A percentile compares a stretch with the other conserved stretches of the same genome.
These are phyloP conservation scores for Streblospio benedicti DNA, from an alignment of 1,140 invertebrate genomes.

Conservation along the genomic window DNA sequence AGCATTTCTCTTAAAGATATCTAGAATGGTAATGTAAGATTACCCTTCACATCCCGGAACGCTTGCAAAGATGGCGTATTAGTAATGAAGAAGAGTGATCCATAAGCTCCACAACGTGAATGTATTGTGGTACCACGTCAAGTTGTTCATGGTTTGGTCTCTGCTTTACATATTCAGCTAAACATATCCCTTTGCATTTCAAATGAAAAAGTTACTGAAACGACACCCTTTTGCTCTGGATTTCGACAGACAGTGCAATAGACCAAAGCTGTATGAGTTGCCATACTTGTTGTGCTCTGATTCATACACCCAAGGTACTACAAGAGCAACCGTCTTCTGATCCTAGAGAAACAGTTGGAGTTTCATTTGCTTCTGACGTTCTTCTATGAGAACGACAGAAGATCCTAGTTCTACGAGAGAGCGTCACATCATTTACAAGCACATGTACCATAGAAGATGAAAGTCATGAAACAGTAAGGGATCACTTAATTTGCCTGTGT, in stretches of 20 bases:
- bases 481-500: background rate
- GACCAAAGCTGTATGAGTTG: too few species aligned
- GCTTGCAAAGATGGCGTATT: slow-evolving; percentile 24
- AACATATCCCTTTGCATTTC: too few species aligned
- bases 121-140: slow-evolving; percentile 17
- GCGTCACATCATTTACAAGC: background rate
- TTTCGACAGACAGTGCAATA: too few species aligned
- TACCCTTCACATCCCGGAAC: slow-evolving; percentile 16
- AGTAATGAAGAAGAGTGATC: slow-evolving; percentile 13
- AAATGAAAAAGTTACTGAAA: too few species aligned
- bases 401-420: background rate
- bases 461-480: background rate
- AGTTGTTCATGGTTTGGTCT: slow-evolving; percentile 20
- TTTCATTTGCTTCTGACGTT: slow-evolving; percentile 18
- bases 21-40: too few species aligned
- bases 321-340: slow-evolving; percentile 10
- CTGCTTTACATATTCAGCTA: slow-evolving; percentile 20
- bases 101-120: background rate
- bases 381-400: background rate
- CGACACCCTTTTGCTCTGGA: too few species aligned
- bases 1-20: background rate
- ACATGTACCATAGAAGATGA: background rate
- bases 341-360: slow-evolving; percentile 13
- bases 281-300: too few species aligned
- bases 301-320: background rate